Conservation (phyloP, 2,797 vertebrate genomes). For the Pachyuromys duprasi region DNA sequence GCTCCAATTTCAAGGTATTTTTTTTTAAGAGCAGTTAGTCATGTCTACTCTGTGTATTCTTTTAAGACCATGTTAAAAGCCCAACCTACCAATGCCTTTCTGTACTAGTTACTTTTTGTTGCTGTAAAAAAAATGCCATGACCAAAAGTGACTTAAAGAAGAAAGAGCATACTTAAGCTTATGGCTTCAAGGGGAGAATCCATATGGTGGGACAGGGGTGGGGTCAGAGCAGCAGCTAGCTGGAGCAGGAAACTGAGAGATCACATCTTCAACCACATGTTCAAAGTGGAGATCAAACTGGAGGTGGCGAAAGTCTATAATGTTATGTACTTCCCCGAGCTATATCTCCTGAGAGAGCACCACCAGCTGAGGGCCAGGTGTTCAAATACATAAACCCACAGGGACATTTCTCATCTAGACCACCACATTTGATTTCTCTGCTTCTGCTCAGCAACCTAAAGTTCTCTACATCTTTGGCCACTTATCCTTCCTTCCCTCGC, state of each 20-base stretch:
- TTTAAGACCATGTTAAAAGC: conserved; percentile 33
- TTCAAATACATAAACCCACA: background rate
- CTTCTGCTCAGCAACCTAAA: background rate
- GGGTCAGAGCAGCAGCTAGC: background rate
- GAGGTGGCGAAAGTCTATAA: background rate
- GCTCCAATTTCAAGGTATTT: background rate
- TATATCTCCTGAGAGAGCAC: background rate
- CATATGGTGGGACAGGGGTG: too few relatives aligned
- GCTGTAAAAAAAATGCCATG: background rate
- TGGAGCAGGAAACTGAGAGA: background rate
- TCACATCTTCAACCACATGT: background rate
- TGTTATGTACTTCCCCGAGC: background rate
- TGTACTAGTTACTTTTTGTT: background rate
- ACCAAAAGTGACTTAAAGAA: background rate
- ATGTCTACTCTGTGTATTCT: background rate
- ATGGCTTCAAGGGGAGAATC: background rate
- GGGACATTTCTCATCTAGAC: background rate
- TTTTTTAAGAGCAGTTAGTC: background rate
- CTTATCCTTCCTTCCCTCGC: background rate
- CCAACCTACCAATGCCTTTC: background rate
- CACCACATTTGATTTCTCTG: background rate
- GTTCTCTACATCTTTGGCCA: background rate
- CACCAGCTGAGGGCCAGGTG: background rate
- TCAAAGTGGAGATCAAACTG: background rate
- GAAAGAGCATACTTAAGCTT: background rate